Evolutionary conservation across 2,797 vertebrate genomes (phyloP).

Genomic region (Thripadectes ignobilis): DNA sequence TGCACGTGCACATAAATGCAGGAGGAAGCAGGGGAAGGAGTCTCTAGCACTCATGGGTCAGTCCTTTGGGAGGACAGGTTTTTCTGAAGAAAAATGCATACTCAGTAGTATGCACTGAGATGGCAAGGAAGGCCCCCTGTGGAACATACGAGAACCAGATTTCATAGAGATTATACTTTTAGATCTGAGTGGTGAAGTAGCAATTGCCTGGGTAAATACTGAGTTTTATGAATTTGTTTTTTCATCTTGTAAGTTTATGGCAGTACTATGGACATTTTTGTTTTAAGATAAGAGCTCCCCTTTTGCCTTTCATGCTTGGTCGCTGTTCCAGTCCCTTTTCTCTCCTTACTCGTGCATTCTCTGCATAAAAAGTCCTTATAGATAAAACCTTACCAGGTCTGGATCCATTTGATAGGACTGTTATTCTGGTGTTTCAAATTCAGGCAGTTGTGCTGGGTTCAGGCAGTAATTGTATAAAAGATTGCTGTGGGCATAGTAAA

Average conservation of each 20-base stretch:
- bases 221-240: not conserved
- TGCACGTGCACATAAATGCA: not conserved
- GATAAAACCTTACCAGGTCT: not conserved
- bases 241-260: not conserved
- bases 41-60: not conserved
- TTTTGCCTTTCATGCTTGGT: not conserved
- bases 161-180: accelerated
- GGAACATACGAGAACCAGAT: not conserved
- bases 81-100: not conserved
- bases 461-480: not conserved
- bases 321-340: not conserved
- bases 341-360: not conserved
- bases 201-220: not conserved
- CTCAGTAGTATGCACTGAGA: not conserved
- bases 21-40: not conserved
- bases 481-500: not conserved
- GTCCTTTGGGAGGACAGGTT: not conserved
- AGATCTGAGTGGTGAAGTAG: not conserved
- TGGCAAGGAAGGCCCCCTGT: not conserved
- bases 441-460: not conserved
- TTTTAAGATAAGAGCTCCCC: not conserved
- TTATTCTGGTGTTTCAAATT: not conserved
- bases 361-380: not conserved
- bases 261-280: not conserved
- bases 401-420: not conserved